Conservation (phyloP, 2,797 vertebrate species). For the Pteronotus mesoamericanus region DNA sequence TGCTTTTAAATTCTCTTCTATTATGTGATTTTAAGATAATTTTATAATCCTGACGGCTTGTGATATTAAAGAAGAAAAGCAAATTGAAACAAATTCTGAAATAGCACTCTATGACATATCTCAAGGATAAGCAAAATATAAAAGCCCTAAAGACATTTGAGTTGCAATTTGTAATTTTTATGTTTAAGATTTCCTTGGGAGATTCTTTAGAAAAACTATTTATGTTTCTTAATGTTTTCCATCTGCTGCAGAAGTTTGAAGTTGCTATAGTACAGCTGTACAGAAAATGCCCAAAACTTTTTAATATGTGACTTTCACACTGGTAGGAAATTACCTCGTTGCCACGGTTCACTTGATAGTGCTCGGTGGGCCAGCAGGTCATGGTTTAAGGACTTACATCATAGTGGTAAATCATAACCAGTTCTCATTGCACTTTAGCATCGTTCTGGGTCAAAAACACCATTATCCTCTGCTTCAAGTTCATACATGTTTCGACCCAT, state of each 20-base stretch:
- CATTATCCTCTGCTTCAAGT: conserved; percentile 46
- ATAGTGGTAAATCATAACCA: conserved; percentile 48
- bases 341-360: conserved; percentile 9
- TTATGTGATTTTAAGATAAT: not conserved
- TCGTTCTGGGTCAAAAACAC: conserved; percentile 46
- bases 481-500: conserved; percentile 13
- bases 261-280: not conserved
- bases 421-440: not conserved
- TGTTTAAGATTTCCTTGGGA: not conserved
- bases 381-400: conserved; percentile 32
- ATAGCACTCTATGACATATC: not conserved
- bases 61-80: conserved; percentile 17
- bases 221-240: conserved; percentile 24
- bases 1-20: not conserved
- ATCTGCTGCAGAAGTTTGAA: conserved; percentile 22
- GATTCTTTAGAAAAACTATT: not conserved
- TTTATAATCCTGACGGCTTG: not conserved
- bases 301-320: conserved; percentile 46
- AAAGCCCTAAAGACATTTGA: not conserved
- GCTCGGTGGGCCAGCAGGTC: not conserved
- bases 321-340: conserved; percentile 46
- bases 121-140: not conserved
- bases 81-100: conserved; percentile 1
- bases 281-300: conserved; percentile 6
- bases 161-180: not conserved